A percentile compares a stretch with the other conserved stretches of the same genome.
phyloP scores from a whole-genome alignment of 2,888 invertebrate genomes.

The Craniophora ligustri region DNA sequence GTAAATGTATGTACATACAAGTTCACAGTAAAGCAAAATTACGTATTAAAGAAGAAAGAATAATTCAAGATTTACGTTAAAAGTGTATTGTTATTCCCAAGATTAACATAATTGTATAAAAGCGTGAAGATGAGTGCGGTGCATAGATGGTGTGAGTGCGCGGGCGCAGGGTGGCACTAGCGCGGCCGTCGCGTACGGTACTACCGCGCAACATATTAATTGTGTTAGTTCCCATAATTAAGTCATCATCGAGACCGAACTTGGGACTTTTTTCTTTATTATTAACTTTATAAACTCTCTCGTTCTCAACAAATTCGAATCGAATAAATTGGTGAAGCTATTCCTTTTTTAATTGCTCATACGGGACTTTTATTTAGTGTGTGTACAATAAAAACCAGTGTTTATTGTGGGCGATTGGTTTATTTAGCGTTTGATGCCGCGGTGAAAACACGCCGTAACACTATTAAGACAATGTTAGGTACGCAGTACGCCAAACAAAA shows the following conservation, averaged over 20 bases:
- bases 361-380: conserved; percentile 44
- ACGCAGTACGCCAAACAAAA: not conserved
- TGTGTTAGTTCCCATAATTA: conserved; percentile 60
- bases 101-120: conserved; percentile 29
- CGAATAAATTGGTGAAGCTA: conserved; percentile 53
- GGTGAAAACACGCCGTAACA: not conserved
- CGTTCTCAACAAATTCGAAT: conserved; percentile 51
- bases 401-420: conserved; percentile 43
- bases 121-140: conserved; percentile 17
- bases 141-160: conserved; percentile 7
- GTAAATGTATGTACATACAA: too few relatives aligned
- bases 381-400: conserved; percentile 48
- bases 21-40: not conserved
- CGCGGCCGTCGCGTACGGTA: conserved; percentile 17
- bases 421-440: conserved; percentile 25
- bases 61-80: not conserved
- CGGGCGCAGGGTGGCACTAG: conserved; percentile 13
- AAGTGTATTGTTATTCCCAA: conserved; percentile 8
- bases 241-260: conserved; percentile 50
- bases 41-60: not conserved
- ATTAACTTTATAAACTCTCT: conserved; percentile 50
- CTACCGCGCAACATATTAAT: conserved; percentile 48
- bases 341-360: conserved; percentile 55
- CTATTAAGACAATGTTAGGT: not conserved
- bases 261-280: conserved; percentile 48